These are phyloP conservation scores for Nebria salina DNA, from an alignment of 2,888 invertebrate genomes.

Conservation along the genomic window DNA sequence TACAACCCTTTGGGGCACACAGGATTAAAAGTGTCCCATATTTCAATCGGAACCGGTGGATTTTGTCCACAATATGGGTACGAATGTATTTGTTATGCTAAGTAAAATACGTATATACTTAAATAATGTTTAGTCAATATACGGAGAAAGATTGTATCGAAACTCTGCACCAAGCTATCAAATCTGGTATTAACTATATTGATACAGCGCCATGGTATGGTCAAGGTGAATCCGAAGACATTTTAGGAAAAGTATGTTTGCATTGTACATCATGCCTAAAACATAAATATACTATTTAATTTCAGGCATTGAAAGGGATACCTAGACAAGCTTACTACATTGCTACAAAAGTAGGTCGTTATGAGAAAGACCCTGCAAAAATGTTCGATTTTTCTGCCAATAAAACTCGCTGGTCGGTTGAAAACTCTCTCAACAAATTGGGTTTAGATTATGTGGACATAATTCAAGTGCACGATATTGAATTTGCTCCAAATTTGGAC, in stretches of 20 bases:
- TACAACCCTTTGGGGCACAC: slow-evolving; percentile 80
- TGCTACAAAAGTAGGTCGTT: slow-evolving; percentile 92
- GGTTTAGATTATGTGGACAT: slow-evolving; percentile 87
- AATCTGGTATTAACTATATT: slow-evolving; percentile 87
- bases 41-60: slow-evolving; percentile 80
- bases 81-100: slow-evolving; percentile 51
- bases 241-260: slow-evolving; percentile 76
- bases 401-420: slow-evolving; percentile 78
- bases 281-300: neutral
- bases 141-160: slow-evolving; percentile 74
- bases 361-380: slow-evolving; percentile 72
- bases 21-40: slow-evolving; percentile 74
- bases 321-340: slow-evolving; percentile 87
- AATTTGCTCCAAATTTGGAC: slow-evolving; percentile 82
- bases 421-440: slow-evolving; percentile 76
- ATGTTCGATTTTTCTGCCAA: slow-evolving; percentile 90
- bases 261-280: neutral
- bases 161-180: slow-evolving; percentile 76
- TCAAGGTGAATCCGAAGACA: slow-evolving; percentile 82
- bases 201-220: slow-evolving; percentile 96
- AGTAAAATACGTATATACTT: neutral
- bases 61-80: slow-evolving; percentile 81
- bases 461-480: slow-evolving; percentile 94
- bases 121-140: slow-evolving; percentile 64
- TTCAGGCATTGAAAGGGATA: slow-evolving; percentile 77